phyloP scores from a whole-genome alignment of 1,140 invertebrate genomes.

The Drosophila navojoa region DNA sequence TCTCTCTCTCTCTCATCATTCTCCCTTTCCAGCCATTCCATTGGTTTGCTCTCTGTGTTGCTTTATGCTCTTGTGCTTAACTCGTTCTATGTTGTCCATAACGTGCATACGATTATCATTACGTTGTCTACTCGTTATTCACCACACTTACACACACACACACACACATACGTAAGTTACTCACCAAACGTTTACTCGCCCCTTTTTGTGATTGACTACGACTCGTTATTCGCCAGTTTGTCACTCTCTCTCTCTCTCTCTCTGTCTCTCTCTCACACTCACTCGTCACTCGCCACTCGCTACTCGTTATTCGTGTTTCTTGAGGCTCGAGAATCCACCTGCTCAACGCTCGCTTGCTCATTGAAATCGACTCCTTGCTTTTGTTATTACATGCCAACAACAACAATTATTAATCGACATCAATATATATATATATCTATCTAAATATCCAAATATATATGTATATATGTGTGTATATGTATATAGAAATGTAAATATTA shows the following conservation, averaged over 20 bases:
- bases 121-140: slow-evolving; percentile 1
- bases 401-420: slow-evolving; percentile 1
- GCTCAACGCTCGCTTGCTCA: slow-evolving; percentile 66
- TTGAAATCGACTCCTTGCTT: slow-evolving; percentile 74
- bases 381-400: slow-evolving; percentile 54
- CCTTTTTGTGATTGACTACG: background rate
- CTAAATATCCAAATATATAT: slow-evolving; percentile 7
- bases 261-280: background rate
- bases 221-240: background rate
- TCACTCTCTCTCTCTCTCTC: background rate
- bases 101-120: background rate
- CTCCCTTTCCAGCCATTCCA: background rate
- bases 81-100: background rate
- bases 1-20: too few relatives aligned
- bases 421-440: slow-evolving; percentile 4
- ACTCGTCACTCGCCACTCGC: slow-evolving; percentile 14
- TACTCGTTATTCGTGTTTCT: slow-evolving; percentile 18
- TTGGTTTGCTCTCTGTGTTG: slow-evolving; percentile 6
- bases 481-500: slow-evolving; percentile 4
- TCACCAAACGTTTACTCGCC: background rate
- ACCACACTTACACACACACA: background rate
- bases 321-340: slow-evolving; percentile 3
- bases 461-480: slow-evolving; percentile 13
- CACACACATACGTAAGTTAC: background rate
- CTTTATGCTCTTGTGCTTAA: background rate